Conservation (phyloP, 2,888 invertebrate genomes). For the Ptilodon capucinus region DNA sequence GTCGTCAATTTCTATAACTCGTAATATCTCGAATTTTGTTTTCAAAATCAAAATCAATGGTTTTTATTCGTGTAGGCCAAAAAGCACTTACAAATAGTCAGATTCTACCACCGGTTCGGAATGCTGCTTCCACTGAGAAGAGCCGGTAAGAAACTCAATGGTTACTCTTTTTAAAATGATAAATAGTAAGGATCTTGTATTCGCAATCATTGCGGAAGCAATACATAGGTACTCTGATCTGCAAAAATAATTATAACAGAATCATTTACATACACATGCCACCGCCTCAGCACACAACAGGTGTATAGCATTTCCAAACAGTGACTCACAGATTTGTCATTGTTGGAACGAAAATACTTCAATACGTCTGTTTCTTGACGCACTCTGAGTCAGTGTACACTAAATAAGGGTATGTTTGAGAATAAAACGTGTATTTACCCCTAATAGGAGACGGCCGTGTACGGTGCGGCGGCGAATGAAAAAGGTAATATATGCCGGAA, state of each 20-base stretch:
- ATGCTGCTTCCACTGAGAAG: too few species aligned
- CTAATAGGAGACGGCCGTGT: conserved; percentile 61
- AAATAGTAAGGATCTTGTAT: not conserved
- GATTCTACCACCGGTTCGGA: too few species aligned
- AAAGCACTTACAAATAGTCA: too few species aligned
- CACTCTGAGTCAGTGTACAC: conserved; percentile 62
- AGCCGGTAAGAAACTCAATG: too few species aligned
- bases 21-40: too few species aligned
- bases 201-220: not conserved
- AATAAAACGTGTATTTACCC: conserved; percentile 66
- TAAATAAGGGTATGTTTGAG: conserved; percentile 72
- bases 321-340: conserved; percentile 61
- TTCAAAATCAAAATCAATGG: too few species aligned
- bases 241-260: conserved; percentile 56
- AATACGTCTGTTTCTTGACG: conserved; percentile 55
- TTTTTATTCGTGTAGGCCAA: too few species aligned
- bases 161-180: too few species aligned
- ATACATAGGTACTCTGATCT: conserved; percentile 35
- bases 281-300: conserved; percentile 57
- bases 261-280: conserved; percentile 58
- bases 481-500: conserved; percentile 73
- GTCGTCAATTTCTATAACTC: too few species aligned
- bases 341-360: conserved; percentile 41
- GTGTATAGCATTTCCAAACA: conserved; percentile 58
- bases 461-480: conserved; percentile 45